Conservation (phyloP, 1,140 invertebrate genomes). For the Drosophila obscura region DNA sequence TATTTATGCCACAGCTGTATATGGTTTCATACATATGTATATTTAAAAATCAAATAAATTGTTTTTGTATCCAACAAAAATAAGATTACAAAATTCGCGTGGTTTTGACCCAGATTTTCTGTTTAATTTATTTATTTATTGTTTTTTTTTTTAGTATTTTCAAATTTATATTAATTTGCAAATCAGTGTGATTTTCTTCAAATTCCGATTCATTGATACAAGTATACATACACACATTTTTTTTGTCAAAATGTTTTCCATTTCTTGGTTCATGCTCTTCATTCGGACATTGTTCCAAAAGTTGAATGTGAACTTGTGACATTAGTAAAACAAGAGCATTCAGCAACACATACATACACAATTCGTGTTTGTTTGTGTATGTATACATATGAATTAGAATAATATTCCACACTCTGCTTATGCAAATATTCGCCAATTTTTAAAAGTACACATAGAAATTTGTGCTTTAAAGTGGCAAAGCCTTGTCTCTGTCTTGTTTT, state of each 20-base stretch:
- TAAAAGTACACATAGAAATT: constrained; percentile 18
- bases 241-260: background rate
- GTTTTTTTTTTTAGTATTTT: background rate
- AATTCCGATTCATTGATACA: background rate
- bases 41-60: constrained; percentile 24
- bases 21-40: constrained; percentile 9
- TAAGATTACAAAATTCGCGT: constrained; percentile 24
- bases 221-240: background rate
- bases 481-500: constrained; percentile 11
- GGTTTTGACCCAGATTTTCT: constrained; percentile 52
- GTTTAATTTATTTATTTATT: constrained; percentile 25
- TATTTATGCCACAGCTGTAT: too few species aligned
- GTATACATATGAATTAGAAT: constrained; percentile 12
- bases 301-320: background rate
- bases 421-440: constrained; percentile 8
- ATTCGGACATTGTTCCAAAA: background rate
- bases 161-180: constrained; percentile 17
- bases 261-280: too few species aligned
- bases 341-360: background rate
- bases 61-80: constrained; percentile 31
- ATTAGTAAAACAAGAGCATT: too few species aligned
- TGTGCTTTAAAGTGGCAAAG: constrained; percentile 7
- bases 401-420: constrained; percentile 10
- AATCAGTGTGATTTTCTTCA: constrained; percentile 22
- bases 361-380: background rate